Evolutionary conservation across 2,113 vertebrate species (phyloP), one percentile per base, ranked within the genome.

Genomic region (Xiphorhynchus elegans): DNA sequence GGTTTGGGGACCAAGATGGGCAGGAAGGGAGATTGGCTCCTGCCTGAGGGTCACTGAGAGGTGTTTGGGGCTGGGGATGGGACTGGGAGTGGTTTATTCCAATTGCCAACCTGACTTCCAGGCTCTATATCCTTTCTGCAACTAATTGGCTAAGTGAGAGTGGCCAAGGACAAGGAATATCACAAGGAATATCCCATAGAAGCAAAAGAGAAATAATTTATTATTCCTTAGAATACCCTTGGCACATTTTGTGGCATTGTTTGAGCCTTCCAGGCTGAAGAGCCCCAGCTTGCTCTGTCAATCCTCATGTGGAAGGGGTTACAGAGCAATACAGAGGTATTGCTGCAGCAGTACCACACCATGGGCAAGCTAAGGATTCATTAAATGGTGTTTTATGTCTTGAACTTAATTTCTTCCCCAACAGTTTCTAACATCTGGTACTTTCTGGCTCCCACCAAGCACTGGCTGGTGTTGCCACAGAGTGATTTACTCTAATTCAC

Each of bases 221-320:
- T 75, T 37, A 15, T 55, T 42, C 49, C 35, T 82, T 53, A n/a
- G 12, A 78, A 67, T 40, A 28, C 28, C 79, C 4, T 10, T 4
- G 0, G n/a, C 9, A 17, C n/a, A 13, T 37, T 33, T 1, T 37
- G 39, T 35, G 3, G 0, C 19, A 11, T 16, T 25, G 39, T 47
- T 23, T 39, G n/a, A 87, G 8, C 7, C 8, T 84, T 73, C 31
- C 42, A 90, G 52, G 20, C 53, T 63, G 31, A 53, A 59, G 24
- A 88, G 44, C 55, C 60, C 17, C 7, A 69, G 0, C 10, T 20
- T 56, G 21, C 33, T 53, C 25, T 75, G 66, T 23, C 37, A 66
- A 0, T 64, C 15, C 50, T 70, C 40, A 16, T 20, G 15, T 24
- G 18, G 87, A 78, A 70, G 26, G 31, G 69, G 31, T 29, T 52